Percentiles rank a stretch among this genome's conserved stretches.
Evolutionary conservation across 2,888 invertebrate genomes (phyloP).

Genomic region (Aphrophora alni): DNA sequence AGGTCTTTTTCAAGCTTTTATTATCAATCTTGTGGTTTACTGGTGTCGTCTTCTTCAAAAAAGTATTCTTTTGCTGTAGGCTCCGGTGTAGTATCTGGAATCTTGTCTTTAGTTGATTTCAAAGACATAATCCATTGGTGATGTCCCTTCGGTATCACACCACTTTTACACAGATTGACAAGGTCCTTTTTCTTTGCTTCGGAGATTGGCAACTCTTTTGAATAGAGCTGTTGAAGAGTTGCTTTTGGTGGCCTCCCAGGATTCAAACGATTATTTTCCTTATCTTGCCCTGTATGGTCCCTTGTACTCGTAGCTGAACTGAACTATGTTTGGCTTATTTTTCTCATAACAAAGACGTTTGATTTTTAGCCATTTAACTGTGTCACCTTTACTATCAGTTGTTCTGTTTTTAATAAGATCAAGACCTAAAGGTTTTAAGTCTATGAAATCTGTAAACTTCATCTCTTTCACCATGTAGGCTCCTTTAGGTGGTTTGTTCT

Average conservation of each 20-base stretch:
- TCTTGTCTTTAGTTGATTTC: too few species aligned
- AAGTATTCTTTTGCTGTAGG: too few species aligned
- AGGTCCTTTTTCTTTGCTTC: slow-evolving; percentile 7
- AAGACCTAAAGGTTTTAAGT: background rate
- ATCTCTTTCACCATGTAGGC: slow-evolving; percentile 9
- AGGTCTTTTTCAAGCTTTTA: too few species aligned
- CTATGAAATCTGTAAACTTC: background rate
- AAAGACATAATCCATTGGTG: background rate
- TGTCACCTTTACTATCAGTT: slow-evolving; percentile 1
- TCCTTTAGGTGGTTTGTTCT: background rate
- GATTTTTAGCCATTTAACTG: slow-evolving; percentile 7
- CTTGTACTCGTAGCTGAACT: slow-evolving; percentile 7
- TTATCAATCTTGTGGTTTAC: too few species aligned
- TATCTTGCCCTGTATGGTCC: background rate
- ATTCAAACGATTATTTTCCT: background rate
- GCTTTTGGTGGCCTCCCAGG: too few species aligned
- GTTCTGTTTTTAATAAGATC: slow-evolving; percentile 14
- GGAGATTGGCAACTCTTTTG: background rate
- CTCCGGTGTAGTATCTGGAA: too few species aligned
- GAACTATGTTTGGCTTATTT: background rate
- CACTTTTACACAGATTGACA: background rate
- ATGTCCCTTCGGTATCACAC: slow-evolving; percentile 3
- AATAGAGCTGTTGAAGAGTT: too few species aligned
- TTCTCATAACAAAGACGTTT: background rate
- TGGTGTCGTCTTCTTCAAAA: too few species aligned